A percentile compares a stretch with the other conserved stretches of the same genome.
These are phyloP conservation scores for Megaustenia siamemsis DNA, from an alignment of 2,888 invertebrate genomes.

Conservation along the genomic window DNA sequence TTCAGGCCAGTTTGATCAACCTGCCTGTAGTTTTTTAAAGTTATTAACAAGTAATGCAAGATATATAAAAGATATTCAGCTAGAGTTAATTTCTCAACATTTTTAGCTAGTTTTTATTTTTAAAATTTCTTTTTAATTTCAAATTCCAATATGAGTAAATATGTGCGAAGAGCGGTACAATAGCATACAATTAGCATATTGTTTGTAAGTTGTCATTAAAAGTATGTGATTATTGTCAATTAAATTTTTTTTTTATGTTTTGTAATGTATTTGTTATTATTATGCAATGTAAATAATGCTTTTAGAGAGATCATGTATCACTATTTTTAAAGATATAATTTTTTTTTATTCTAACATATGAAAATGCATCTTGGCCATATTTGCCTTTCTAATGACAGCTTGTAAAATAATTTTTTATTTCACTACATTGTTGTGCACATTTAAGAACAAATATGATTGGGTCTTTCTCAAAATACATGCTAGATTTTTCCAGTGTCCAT, in stretches of 20 bases:
- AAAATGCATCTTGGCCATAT: neutral
- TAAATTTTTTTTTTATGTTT: too few species aligned
- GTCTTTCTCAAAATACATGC: too few species aligned
- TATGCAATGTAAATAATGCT: slow-evolving; percentile 45
- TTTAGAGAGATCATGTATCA: slow-evolving; percentile 17
- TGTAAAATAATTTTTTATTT: too few species aligned
- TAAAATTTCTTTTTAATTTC: neutral
- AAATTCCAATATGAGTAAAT: neutral
- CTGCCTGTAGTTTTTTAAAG: neutral
- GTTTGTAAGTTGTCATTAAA: neutral
- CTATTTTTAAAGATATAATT: slow-evolving; percentile 15
- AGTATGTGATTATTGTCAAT: slow-evolving; percentile 18
- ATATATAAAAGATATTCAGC: neutral
- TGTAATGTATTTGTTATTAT: neutral
- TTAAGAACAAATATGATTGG: too few species aligned
- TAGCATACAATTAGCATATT: neutral
- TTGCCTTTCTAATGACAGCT: neutral
- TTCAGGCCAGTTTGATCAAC: neutral
- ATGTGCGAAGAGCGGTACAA: neutral
- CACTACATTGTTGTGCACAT: too few species aligned
- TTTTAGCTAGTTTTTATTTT: neutral
- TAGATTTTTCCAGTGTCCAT: too few species aligned
- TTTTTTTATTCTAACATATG: slow-evolving; percentile 3
- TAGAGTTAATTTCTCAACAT: neutral
- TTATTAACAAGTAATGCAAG: neutral